A percentile compares a stretch with the other conserved stretches of the same genome.
These are phyloP conservation scores for Chrysaora quinquecirrha DNA, from an alignment of 30 jellyfish, hydroid and myxozoan genomes.

Conservation along the genomic window DNA sequence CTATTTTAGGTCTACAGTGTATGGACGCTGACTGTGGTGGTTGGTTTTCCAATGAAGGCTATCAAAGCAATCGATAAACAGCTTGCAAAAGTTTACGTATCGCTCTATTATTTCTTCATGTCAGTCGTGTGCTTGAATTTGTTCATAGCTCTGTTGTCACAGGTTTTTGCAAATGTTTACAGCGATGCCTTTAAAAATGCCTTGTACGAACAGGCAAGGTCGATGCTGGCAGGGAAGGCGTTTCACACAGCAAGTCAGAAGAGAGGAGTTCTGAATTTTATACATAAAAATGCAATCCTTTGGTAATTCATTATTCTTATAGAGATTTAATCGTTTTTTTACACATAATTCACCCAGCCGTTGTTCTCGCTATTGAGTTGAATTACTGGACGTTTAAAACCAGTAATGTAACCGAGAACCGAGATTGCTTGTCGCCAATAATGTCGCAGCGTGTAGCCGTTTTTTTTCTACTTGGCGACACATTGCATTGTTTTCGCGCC, in stretches of 20 bases:
- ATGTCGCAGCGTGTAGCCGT: too few species aligned
- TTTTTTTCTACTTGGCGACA: too few species aligned
- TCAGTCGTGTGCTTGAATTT: conserved; percentile 46
- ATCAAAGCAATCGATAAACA: conserved; percentile 8
- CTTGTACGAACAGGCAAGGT: conserved; percentile 34
- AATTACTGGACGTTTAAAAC: too few species aligned
- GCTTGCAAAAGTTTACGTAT: conserved; percentile 6
- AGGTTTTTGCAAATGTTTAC: conserved; percentile 36
- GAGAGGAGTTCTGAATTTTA: too few species aligned
- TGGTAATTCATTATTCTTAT: conserved; percentile 43
- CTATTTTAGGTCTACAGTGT: conserved; percentile 44
- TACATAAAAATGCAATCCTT: conserved; percentile 38
- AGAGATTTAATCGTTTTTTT: neutral
- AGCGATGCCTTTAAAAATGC: conserved; percentile 47
- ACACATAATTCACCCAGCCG: neutral
- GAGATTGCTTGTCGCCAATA: too few species aligned
- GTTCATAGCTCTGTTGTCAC: conserved; percentile 56
- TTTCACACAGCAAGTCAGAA: too few species aligned
- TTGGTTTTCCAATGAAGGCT: conserved; percentile 53
- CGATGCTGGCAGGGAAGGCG: too few species aligned
- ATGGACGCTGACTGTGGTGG: conserved; percentile 61
- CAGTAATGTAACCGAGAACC: neutral
- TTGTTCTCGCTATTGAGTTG: too few species aligned
- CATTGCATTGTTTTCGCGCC: too few species aligned
- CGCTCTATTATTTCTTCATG: conserved; percentile 46